These are phyloP conservation scores for Panulirus ornatus DNA, from an alignment of 1,140 invertebrate species.

Conservation along the genomic window DNA sequence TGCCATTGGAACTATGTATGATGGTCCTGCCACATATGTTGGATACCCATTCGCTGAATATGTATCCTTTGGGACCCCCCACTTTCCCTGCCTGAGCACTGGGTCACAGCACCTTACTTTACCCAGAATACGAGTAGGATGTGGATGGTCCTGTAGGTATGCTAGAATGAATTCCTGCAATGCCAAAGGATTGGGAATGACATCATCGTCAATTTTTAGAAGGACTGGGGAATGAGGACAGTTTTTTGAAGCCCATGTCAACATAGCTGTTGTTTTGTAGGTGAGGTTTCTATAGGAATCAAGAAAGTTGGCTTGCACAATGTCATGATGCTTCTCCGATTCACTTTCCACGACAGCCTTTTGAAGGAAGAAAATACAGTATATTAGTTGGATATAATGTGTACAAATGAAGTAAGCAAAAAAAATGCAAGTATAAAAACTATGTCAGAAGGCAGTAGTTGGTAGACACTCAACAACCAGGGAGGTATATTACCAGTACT, in stretches of 20 bases:
- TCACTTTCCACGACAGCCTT: constrained; percentile 25
- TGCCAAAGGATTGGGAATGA: constrained; percentile 75
- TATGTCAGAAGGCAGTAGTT: too few species aligned
- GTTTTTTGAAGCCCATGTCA: constrained; percentile 76
- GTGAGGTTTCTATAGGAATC: constrained; percentile 78
- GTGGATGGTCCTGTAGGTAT: constrained; percentile 10
- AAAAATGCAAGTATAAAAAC: too few species aligned
- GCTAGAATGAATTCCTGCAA: not conserved
- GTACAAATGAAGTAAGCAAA: too few species aligned
- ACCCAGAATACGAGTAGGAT: constrained; percentile 9
- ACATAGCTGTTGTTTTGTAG: constrained; percentile 77
- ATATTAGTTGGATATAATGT: too few species aligned
- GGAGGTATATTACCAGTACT: too few species aligned
- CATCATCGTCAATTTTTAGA: constrained; percentile 78
- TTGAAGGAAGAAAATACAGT: not conserved
- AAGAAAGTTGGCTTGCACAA: constrained; percentile 76
- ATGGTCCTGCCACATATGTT: constrained; percentile 34
- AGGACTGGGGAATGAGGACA: constrained; percentile 77
- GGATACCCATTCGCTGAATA: constrained; percentile 5
- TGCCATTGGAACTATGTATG: constrained; percentile 23
- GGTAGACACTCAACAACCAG: too few species aligned
- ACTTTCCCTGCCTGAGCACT: constrained; percentile 29
- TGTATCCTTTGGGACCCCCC: not conserved
- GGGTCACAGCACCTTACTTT: constrained; percentile 25
- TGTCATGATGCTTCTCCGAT: constrained; percentile 63